Conservation (phyloP, 2,113 vertebrate species). For the Melanerpes aurifrons region DNA sequence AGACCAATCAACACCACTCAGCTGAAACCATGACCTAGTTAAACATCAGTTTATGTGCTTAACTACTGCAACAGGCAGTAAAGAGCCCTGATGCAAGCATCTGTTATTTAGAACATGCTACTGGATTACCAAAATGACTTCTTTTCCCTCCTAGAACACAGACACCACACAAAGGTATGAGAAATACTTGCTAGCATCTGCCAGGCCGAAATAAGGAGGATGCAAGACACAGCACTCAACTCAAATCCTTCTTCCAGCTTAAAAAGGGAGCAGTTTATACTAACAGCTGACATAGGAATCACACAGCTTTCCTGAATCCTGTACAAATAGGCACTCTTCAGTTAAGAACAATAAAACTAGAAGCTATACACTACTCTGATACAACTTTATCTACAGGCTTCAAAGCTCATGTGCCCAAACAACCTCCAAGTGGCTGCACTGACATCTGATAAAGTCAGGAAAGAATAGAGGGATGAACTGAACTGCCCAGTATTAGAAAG, state of each 20-base stretch:
- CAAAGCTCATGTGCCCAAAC: background rate
- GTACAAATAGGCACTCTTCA: background rate
- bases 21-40: background rate
- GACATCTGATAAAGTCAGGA: background rate
- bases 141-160: too few species aligned
- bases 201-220: background rate
- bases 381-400: background rate
- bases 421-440: background rate
- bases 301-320: background rate
- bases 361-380: background rate
- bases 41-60: background rate
- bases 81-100: background rate
- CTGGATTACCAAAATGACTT: too few species aligned
- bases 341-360: background rate
- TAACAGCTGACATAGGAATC: background rate
- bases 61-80: background rate
- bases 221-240: background rate
- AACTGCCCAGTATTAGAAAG: background rate
- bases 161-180: background rate
- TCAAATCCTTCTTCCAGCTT: background rate
- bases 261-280: background rate
- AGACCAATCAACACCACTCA: background rate
- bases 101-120: too few species aligned
- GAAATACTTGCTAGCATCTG: background rate
- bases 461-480: background rate